These are phyloP conservation scores for Enteromius paludinosus DNA, from an alignment of 2,797 vertebrate genomes.

Conservation along the genomic window DNA sequence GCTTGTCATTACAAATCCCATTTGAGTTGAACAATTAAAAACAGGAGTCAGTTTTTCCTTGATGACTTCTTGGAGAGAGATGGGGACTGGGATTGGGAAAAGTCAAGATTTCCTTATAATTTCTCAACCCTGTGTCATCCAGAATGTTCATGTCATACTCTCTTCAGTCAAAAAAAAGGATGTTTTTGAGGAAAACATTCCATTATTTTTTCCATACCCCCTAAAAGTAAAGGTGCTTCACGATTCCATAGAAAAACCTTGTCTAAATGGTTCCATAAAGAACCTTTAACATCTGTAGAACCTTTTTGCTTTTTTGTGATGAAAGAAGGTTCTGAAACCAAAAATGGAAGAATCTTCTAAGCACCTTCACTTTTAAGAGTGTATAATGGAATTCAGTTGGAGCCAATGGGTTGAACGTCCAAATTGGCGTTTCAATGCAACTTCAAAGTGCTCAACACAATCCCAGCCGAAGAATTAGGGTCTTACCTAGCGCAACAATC, in stretches of 20 bases:
- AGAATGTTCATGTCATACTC: not conserved
- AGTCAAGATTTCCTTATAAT: not conserved
- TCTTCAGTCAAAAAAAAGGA: not conserved
- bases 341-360: no score
- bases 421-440: not conserved
- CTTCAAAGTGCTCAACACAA: not conserved
- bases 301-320: no score
- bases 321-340: no score
- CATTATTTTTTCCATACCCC: not conserved
- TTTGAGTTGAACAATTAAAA: conserved; percentile 1
- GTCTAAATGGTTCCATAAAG: no score
- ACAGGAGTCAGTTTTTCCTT: not conserved
- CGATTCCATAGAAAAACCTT: no score
- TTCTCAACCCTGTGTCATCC: not conserved
- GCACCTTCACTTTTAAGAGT: no score
- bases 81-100: not conserved
- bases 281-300: no score
- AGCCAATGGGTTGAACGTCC: not conserved
- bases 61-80: not conserved
- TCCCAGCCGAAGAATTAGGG: not conserved
- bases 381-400: not conserved
- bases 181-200: not conserved
- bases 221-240: no score
- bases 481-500: not conserved
- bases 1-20: not conserved